Base-by-base conservation (phyloP, 2,113 vertebrate species). In the Choloepus hoffmanni region DNA sequence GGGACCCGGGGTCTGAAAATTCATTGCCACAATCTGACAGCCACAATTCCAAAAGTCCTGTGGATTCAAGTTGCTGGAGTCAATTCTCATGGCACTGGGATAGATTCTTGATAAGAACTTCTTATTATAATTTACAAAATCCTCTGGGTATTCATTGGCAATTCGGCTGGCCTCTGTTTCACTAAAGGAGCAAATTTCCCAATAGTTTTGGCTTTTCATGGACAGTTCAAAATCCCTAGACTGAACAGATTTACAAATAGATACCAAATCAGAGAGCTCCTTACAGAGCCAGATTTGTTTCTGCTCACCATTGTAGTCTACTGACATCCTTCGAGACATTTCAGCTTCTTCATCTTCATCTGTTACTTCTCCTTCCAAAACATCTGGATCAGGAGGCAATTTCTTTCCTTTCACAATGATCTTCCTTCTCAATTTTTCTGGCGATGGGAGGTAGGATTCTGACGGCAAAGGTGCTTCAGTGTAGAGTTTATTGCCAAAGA, bases 11-110 rank as follows among this genome's bases (percentile, higher is more conserved):
- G 99, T 99, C 98, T 99, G 99, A 90, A 99, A 99, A 98, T 99
- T 99, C 98, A 99, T 99, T 28, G 99, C 99, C 97, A 99, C 99
- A 26, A 99, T 99, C 98, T 99, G 99, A 96, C 99, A 99, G 86
- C 99, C 99, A 90, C 99, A 99, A 40, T 99, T 99, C 99, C 99
- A 99, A 97, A 99, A 99, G 90, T 99, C 99, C 96, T 99, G 99
- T 0, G 99, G 99, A 97, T 99, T 99, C 94, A 99, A 98, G 97
- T 99, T 99, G 97, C 99, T 99, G 70, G 99, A 99, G 96, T 99
- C 99, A 89, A 99, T 99, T 28, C 99, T 98, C 98, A 99, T 99
- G 3, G 99, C 99, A 97, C 99, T 99, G 2, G 99, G 99, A 23
- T 99, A 99, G 18, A 99, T 99, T 93, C 99, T 98, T 30, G 99